Evolutionary conservation across 2,888 invertebrate species (phyloP).

Genomic region (Melieria omissa): DNA sequence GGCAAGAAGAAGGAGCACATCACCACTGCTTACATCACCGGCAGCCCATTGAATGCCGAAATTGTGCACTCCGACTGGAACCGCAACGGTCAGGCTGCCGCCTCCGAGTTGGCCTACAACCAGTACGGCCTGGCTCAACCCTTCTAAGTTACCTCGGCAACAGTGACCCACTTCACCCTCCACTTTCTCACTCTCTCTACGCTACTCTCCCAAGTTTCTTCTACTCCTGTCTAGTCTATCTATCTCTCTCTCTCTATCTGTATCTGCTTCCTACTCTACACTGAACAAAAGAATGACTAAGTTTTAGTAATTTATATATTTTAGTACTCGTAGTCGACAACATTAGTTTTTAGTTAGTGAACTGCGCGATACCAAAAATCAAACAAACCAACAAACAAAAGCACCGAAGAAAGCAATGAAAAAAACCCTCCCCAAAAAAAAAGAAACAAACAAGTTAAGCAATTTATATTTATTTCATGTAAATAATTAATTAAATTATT

Average conservation of each 20-base stretch:
- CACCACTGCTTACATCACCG: constrained; percentile 67
- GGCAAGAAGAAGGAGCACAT: constrained; percentile 67
- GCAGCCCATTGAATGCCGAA: constrained; percentile 66
- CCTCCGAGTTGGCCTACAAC: constrained; percentile 65
- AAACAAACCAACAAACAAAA: constrained; percentile 17
- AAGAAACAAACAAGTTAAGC: constrained; percentile 9
- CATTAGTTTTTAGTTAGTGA: constrained; percentile 34
- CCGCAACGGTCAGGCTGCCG: constrained; percentile 65
- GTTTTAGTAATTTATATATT: constrained; percentile 35
- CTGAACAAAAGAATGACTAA: constrained; percentile 39
- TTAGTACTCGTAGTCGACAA: constrained; percentile 26
- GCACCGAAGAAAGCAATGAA: constrained; percentile 10
- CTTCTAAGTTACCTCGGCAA: constrained; percentile 51
- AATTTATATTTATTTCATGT: constrained; percentile 26
- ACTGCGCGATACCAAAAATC: constrained; percentile 33
- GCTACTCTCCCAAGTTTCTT: neutral
- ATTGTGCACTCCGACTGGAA: constrained; percentile 67
- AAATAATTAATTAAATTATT: constrained; percentile 14
- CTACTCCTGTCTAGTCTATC: constrained; percentile 9
- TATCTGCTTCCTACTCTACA: constrained; percentile 2
- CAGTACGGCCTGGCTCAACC: constrained; percentile 66
- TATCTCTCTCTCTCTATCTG: constrained; percentile 7
- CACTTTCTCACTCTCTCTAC: neutral
- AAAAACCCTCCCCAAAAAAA: constrained; percentile 9
- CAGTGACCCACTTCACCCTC: neutral